Conservation (phyloP, 2,797 vertebrate species). For the Sebastes oblongus region DNA sequence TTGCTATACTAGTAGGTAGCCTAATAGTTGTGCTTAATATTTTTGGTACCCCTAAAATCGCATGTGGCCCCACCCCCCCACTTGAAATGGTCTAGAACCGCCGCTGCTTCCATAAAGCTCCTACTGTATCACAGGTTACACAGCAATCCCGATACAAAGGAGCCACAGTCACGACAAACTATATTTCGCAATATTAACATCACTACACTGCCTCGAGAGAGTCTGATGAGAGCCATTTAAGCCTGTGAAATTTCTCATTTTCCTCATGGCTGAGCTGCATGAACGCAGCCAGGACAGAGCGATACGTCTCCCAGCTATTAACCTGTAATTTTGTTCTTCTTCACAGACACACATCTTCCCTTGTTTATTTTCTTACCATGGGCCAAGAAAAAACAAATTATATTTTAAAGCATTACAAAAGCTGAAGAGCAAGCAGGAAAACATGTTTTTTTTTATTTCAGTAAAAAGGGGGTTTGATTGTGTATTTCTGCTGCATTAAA, state of each 20-base stretch:
- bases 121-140: slow-evolving; percentile 18
- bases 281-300: slow-evolving; percentile 62
- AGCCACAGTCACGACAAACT: slow-evolving; percentile 40
- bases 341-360: slow-evolving; percentile 40
- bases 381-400: slow-evolving; percentile 19
- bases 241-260: slow-evolving; percentile 82
- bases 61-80: neutral
- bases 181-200: slow-evolving; percentile 65
- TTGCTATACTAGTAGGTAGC: too few relatives aligned
- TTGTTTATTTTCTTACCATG: slow-evolving; percentile 61
- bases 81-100: neutral
- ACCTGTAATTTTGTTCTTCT: slow-evolving; percentile 71
- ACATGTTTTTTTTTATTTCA: slow-evolving; percentile 7
- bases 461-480: neutral
- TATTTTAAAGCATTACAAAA: slow-evolving; percentile 13
- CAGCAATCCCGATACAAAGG: slow-evolving; percentile 44
- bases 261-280: slow-evolving; percentile 72
- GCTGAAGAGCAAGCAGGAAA: slow-evolving; percentile 20
- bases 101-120: slow-evolving; percentile 14
- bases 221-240: slow-evolving; percentile 76
- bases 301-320: slow-evolving; percentile 67
- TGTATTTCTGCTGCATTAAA: slow-evolving; percentile 1
- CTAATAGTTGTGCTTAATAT: neutral
- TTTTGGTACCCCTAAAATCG: neutral
- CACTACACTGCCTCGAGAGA: slow-evolving; percentile 53